Evolutionary conservation across 1,140 invertebrate genomes (phyloP).

Genomic region (Platyura marginata): DNA sequence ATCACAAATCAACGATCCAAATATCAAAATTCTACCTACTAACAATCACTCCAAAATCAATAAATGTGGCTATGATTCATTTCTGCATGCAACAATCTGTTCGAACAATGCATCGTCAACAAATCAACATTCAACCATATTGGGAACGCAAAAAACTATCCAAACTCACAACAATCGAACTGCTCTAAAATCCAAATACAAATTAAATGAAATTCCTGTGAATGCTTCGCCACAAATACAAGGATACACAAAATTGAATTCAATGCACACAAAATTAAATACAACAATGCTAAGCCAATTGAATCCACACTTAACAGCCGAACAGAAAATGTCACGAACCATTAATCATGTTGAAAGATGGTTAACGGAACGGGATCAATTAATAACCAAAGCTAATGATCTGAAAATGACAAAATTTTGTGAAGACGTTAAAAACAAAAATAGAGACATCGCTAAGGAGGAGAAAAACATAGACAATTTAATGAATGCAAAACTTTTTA

Average conservation of each 20-base stretch:
- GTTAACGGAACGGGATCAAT: slow-evolving; percentile 3
- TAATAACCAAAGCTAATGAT: neutral
- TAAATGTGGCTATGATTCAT: slow-evolving; percentile 36
- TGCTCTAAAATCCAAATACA: neutral
- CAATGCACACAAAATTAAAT: slow-evolving; percentile 3
- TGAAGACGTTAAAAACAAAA: neutral
- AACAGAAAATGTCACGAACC: slow-evolving; percentile 4
- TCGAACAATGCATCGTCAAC: neutral
- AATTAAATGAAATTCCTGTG: slow-evolving; percentile 1
- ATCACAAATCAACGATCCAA: slow-evolving; percentile 11
- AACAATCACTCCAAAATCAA: slow-evolving; percentile 34
- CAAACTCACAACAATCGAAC: neutral
- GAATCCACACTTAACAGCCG: slow-evolving; percentile 2
- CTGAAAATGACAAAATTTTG: neutral
- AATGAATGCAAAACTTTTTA: slow-evolving; percentile 16
- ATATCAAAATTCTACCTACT: slow-evolving; percentile 18
- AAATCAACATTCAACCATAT: slow-evolving; percentile 4
- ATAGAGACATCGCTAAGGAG: slow-evolving; percentile 8
- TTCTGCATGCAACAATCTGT: slow-evolving; percentile 35
- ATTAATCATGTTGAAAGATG: slow-evolving; percentile 8
- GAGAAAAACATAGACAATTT: slow-evolving; percentile 21
- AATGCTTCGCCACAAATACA: slow-evolving; percentile 9
- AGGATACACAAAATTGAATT: slow-evolving; percentile 14
- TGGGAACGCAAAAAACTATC: slow-evolving; percentile 2
- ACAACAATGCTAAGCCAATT: slow-evolving; percentile 6